Conservation (phyloP, 2,797 vertebrate genomes). For the Myotis daubentonii region DNA sequence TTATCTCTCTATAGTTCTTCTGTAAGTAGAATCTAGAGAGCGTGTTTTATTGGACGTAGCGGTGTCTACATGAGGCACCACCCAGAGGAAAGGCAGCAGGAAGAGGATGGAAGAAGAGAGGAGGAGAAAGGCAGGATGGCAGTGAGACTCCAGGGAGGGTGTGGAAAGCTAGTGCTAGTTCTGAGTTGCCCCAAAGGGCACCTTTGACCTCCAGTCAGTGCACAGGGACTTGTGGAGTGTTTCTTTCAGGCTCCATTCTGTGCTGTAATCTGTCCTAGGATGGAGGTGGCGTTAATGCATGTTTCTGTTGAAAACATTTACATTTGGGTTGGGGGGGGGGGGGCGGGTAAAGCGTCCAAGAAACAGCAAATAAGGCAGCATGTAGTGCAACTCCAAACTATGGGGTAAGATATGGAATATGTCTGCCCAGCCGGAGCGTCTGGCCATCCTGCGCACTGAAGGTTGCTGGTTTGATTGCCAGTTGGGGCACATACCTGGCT, state of each 20-base stretch:
- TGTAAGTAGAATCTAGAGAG: not conserved
- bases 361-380: not conserved
- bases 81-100: not conserved
- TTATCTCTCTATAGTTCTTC: not conserved
- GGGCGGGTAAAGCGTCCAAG: not conserved
- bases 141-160: not conserved
- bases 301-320: not conserved
- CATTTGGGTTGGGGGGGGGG: not conserved
- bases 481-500: not conserved
- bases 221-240: not conserved
- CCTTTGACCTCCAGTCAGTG: not conserved
- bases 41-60: not conserved
- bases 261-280: not conserved
- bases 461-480: not conserved
- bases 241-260: not conserved
- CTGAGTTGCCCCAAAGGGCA: not conserved
- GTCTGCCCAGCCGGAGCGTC: not conserved
- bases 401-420: not conserved
- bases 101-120: not conserved
- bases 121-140: not conserved
- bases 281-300: not conserved
- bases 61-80: not conserved
- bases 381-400: not conserved
- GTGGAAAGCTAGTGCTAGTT: not conserved
- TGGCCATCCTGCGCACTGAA: not conserved